Conservation (phyloP, 2,113 vertebrate genomes). For the Pteronura brasiliensis region DNA sequence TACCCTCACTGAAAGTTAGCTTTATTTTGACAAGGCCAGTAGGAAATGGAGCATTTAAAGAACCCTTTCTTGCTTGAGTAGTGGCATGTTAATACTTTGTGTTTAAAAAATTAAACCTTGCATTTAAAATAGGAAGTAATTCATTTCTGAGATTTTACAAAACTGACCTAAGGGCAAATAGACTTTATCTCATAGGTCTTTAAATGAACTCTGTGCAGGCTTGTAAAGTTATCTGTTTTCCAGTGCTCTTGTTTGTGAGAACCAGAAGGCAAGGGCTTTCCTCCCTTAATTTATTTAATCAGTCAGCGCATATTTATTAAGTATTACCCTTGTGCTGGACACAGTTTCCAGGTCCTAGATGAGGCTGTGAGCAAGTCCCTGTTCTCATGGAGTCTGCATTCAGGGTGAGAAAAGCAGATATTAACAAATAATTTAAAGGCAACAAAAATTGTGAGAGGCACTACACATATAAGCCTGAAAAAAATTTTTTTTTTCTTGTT, state of each 20-base stretch:
- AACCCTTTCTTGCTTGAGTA: not conserved
- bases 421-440: not conserved
- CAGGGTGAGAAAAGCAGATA: not conserved
- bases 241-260: not conserved
- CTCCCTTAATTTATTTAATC: not conserved
- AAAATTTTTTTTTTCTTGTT: not conserved
- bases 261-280: not conserved
- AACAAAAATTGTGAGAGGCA: not conserved
- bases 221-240: not conserved
- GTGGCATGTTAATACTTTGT: not conserved
- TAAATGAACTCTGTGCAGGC: not conserved
- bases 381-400: not conserved
- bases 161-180: not conserved
- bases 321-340: no score
- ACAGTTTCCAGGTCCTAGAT: not conserved
- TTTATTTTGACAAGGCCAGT: not conserved
- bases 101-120: slow-evolving; percentile 6
- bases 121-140: not conserved
- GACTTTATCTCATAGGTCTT: not conserved
- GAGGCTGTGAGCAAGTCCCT: not conserved
- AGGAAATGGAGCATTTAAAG: not conserved
- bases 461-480: not conserved
- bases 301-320: not conserved
- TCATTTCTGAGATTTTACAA: not conserved
- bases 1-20: not conserved